A percentile compares a stretch with the other conserved stretches of the same genome.
Conservation (phyloP, 2,113 vertebrate species). For the Hystrix brachyura region DNA sequence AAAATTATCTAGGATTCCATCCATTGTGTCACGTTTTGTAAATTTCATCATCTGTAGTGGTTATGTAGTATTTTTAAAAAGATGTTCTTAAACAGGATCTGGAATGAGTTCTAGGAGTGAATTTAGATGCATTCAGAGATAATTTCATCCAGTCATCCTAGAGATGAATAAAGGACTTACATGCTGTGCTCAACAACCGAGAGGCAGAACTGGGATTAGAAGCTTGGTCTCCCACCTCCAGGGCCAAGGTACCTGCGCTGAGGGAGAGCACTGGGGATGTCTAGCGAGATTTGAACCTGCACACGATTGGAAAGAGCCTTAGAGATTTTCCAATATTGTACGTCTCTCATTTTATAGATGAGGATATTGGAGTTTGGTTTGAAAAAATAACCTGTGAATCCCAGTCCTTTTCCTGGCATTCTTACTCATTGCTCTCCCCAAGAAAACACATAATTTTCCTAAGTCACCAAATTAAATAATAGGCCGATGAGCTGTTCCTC, state of each 20-base stretch:
- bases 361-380: background rate
- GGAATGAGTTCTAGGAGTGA: background rate
- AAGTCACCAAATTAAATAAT: background rate
- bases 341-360: background rate
- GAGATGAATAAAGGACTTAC: background rate
- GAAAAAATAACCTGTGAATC: background rate
- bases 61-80: background rate
- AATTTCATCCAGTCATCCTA: background rate
- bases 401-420: background rate
- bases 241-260: background rate
- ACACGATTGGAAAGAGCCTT: background rate
- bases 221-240: background rate
- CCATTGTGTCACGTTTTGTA: background rate
- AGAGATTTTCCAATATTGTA: too few relatives aligned
- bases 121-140: background rate
- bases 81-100: background rate
- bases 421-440: background rate
- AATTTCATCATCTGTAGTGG: background rate
- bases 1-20: background rate
- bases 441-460: background rate
- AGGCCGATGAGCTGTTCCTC: background rate
- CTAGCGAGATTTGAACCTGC: background rate
- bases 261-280: background rate
- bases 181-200: background rate
- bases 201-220: background rate